A percentile compares a stretch with the other conserved stretches of the same genome.
These are phyloP conservation scores for Asobara japonica DNA, from an alignment of 1,140 invertebrate genomes.

Conservation along the genomic window DNA sequence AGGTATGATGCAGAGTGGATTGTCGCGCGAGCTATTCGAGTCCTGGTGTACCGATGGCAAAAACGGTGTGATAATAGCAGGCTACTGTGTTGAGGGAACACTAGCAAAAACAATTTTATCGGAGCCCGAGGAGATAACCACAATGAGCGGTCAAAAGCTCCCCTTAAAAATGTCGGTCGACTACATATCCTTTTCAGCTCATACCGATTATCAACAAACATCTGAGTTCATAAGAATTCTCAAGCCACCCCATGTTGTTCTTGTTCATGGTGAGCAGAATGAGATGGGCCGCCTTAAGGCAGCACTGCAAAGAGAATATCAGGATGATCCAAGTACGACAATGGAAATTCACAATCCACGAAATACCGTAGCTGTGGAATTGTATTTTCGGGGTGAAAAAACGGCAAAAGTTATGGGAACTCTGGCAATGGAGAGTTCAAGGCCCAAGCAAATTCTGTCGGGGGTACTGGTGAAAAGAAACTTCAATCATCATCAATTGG, in stretches of 20 bases:
- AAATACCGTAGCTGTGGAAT: slow-evolving; percentile 92
- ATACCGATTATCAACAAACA: slow-evolving; percentile 99
- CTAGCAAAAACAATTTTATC: slow-evolving; percentile 96
- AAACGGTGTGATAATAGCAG: slow-evolving; percentile 98
- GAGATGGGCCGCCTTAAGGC: slow-evolving; percentile 97
- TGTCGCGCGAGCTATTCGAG: slow-evolving; percentile 98
- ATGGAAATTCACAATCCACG: slow-evolving; percentile 95
- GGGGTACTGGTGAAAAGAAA: slow-evolving; percentile 97
- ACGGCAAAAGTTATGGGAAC: slow-evolving; percentile 97
- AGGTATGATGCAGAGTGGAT: slow-evolving; percentile 99
- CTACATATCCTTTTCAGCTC: slow-evolving; percentile 99
- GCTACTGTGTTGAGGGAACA: slow-evolving; percentile 99
- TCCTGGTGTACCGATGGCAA: slow-evolving; percentile 98
- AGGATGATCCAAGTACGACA: slow-evolving; percentile 86
- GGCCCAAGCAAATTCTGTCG: slow-evolving; percentile 82
- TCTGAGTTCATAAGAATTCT: slow-evolving; percentile 95
- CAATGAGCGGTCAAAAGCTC: slow-evolving; percentile 94
- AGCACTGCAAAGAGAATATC: slow-evolving; percentile 93
- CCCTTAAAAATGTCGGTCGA: slow-evolving; percentile 98
- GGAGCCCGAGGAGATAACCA: slow-evolving; percentile 97
- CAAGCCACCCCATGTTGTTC: slow-evolving; percentile 94
- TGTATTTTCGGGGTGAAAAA: slow-evolving; percentile 97
- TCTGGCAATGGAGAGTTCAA: slow-evolving; percentile 85
- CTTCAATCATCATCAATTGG: slow-evolving; percentile 97
- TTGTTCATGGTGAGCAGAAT: slow-evolving; percentile 99